Evolutionary conservation across 2,888 invertebrate genomes (phyloP).

Genomic region (Leptinotarsa tumamoca): DNA sequence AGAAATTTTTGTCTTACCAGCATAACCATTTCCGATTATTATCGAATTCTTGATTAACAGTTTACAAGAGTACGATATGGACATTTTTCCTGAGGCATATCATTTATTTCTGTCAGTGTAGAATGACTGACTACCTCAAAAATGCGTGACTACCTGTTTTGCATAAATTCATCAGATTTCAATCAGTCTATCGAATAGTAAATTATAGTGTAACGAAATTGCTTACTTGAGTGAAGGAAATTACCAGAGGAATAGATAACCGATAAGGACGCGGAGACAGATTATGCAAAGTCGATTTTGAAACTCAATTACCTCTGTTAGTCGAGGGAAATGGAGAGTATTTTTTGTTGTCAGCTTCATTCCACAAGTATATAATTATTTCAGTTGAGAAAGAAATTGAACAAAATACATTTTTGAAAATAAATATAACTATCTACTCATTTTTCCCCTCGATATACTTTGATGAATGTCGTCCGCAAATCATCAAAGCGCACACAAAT

Average conservation of each 20-base stretch:
- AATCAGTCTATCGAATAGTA: conserved; percentile 6
- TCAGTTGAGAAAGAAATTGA: no score
- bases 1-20: no score
- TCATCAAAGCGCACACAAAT: conserved; percentile 6
- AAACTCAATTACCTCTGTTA: conserved; percentile 22
- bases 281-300: conserved; percentile 24
- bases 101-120: neutral
- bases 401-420: neutral
- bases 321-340: neutral
- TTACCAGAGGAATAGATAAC: conserved; percentile 12
- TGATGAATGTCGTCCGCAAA: neutral
- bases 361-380: no score
- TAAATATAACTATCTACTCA: neutral
- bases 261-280: conserved; percentile 8
- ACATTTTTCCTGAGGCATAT: neutral
- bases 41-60: no score
- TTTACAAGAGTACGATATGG: neutral
- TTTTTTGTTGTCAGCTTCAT: neutral
- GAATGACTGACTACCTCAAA: neutral
- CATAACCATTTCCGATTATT: no score
- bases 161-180: conserved; percentile 11
- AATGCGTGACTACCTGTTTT: neutral
- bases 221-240: conserved; percentile 18
- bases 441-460: neutral
- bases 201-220: conserved; percentile 21